Evolutionary conservation across 2,888 invertebrate species (phyloP), one percentile per base, ranked within the genome.

Genomic region (Thecocarcelia acutangulata): DNA sequence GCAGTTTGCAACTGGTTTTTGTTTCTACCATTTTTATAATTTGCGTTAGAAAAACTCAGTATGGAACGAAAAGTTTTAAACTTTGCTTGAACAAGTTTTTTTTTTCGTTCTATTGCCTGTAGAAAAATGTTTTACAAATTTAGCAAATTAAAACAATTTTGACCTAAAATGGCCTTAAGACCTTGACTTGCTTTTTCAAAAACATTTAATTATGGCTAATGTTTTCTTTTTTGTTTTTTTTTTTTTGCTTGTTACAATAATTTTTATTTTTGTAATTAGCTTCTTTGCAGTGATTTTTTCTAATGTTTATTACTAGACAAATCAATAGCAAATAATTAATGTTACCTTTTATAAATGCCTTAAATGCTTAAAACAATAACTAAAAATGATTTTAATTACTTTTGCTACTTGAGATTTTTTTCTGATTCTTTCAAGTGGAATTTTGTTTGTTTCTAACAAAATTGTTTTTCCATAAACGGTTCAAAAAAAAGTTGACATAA

Each of bases 161-260:
- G 72, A 70, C 79, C 68, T 69, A 70, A 83, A 83, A 76, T 79
- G 75, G 83, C 83, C 83, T 83, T 21, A 58, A 69, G 80, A 83
- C 83, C 83, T 83, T 83, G 83, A 80, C 83, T 80, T 77, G 80
- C 28, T 63, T 15, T 50, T 33, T 56, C n/a, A n/a, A n/a, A n/a
- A 24, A 21, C 42, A n/a, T 59, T 63, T 21, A 69, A 61, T 59
- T 68, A n/a, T 37, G 19, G 44, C 40, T 63, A 42, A 11, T 40
- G 6, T 5, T 13, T 52, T 21, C 3, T 15, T n/a, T 1, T 52
- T 28, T 28, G 3, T 40, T 58, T 11, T 24, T 13, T 58, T 58
- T 59, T 9, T 42, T 50, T 58, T 59, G 19, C 37, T 40, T 13
- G 21, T 33, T 33, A 33, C 9, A 33, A 8, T 33, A 33, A 33